Base-by-base conservation (phyloP, 1,140 invertebrate genomes). In the Brevipalpus yothersi region DNA sequence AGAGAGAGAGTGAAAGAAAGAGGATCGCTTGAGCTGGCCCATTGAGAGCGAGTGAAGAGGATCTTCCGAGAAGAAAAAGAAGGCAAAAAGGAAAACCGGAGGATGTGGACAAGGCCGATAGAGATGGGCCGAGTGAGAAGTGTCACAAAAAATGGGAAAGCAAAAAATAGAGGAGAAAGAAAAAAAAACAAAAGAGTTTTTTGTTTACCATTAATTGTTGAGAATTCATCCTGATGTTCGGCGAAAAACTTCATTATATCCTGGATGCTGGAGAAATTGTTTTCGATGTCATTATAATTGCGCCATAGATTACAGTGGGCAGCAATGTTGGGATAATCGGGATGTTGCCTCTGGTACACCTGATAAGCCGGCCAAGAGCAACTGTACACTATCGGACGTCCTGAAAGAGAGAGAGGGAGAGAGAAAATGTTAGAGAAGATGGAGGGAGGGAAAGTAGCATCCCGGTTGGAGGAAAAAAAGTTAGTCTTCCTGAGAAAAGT, bases 271-370 rank as follows among this genome's bases (percentile, higher is more conserved):
- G 63, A 58, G 75, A 75, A 81, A 0, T 72, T 73, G 62, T 76
- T 75, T 41, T 72, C 65, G 61, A 80, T 77, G 67, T 80, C 78
- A 65, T 71, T 72, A 67, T 69, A 79, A 62, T 79, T 80, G 57
- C 78, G 66, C 78, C 78, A 80, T 41, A 79, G 64, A 66, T 80
- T 80, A 66, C 78, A 80, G 54, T 69, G 65, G 43, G 75, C 67
- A 68, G 75, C 62, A 31, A 63, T 65, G 0, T 47, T 64, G n/a
- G 17, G 15, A 56, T 60, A 63, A 43, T 57, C 59, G 12, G 47
- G 41, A 31, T 31, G n/a, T 23, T 42, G 23, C 41, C 15, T 41
- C 7, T 49, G 17, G 4, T 39, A 19, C 40, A 64, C 65, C 63
- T 69, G 65, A 64, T 72, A 73, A 10, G 67, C 68, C 31, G 74